phyloP scores from a whole-genome alignment of 2,888 invertebrate genomes.

The Habroteleia sp. region DNA sequence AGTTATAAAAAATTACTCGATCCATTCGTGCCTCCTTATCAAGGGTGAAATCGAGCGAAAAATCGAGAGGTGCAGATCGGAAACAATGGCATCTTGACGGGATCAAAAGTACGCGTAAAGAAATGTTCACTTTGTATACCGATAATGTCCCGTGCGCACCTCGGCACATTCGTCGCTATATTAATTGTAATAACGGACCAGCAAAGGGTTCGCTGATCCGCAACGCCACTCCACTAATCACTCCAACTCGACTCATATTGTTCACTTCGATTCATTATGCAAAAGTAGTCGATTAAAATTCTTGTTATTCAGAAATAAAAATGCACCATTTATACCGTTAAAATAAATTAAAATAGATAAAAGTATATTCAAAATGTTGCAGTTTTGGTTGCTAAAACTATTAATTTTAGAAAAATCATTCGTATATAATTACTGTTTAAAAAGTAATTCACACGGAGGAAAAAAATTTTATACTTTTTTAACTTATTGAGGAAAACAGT shows the following conservation, averaged over 20 bases:
- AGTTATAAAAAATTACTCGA: slow-evolving; percentile 18
- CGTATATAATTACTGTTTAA: no score
- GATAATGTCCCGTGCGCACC: slow-evolving; percentile 36
- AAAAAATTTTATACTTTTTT: no score
- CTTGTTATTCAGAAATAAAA: no score
- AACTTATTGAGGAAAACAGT: no score
- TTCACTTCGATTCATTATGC: slow-evolving; percentile 34
- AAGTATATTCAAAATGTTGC: no score
- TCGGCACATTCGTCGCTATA: slow-evolving; percentile 32
- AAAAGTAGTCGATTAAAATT: no score
- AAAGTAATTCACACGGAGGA: no score
- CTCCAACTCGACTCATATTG: slow-evolving; percentile 57
- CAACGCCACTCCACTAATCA: slow-evolving; percentile 69
- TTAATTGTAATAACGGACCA: slow-evolving; percentile 69
- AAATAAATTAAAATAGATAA: no score
- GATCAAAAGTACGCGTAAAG: slow-evolving; percentile 21
- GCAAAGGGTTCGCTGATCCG: slow-evolving; percentile 41
- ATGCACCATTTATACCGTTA: no score
- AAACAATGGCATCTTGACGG: slow-evolving; percentile 51
- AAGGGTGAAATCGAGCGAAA: slow-evolving; percentile 48
- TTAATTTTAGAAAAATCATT: no score
- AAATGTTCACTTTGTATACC: slow-evolving; percentile 50
- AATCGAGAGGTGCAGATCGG: slow-evolving; percentile 42
- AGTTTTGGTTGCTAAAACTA: no score
- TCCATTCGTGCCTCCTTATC: slow-evolving; percentile 39